A percentile compares a stretch with the other conserved stretches of the same genome.
phyloP scores from a whole-genome alignment of 2,888 invertebrate genomes.

The Eilema caniola region DNA sequence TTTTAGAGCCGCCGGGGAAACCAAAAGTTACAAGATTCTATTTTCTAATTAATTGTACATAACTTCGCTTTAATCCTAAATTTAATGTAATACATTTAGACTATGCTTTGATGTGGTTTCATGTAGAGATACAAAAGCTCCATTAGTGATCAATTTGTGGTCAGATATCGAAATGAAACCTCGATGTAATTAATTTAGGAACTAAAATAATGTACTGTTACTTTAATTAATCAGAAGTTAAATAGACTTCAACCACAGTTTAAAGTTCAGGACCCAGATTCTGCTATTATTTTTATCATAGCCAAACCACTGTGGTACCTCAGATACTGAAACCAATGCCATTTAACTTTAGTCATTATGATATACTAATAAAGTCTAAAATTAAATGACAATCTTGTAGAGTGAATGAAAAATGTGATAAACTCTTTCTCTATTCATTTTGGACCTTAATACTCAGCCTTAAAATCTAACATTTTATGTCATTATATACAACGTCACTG shows the following conservation, averaged over 20 bases:
- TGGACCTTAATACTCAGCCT: no score
- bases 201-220: not conserved
- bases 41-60: not conserved
- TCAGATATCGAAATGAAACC: not conserved
- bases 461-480: no score
- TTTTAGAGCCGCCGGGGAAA: no score
- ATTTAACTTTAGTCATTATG: no score
- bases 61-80: not conserved
- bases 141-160: not conserved
- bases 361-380: no score
- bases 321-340: no score
- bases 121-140: not conserved
- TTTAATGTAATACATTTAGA: not conserved
- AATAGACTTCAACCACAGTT: not conserved
- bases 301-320: no score
- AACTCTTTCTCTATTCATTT: no score
- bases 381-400: no score
- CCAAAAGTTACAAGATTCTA: not conserved
- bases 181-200: not conserved
- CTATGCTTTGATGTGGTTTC: not conserved
- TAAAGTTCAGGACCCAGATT: not conserved
- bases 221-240: not conserved
- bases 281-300: no score
- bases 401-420: no score
- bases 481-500: no score